These are phyloP conservation scores for Adela reaumurella DNA, from an alignment of 2,888 invertebrate species.

Conservation along the genomic window DNA sequence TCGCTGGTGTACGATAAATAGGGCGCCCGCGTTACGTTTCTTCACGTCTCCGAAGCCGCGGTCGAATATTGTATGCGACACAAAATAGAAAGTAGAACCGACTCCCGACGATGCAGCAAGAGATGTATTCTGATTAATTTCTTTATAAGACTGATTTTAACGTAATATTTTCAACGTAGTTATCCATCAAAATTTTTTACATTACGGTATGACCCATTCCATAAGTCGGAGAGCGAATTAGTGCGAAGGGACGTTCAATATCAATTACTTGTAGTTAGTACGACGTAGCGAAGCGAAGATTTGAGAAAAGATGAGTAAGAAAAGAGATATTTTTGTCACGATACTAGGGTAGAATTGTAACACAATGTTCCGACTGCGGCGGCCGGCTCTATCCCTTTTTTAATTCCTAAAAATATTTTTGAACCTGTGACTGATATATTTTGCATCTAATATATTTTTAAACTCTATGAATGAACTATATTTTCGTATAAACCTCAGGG, in stretches of 20 bases:
- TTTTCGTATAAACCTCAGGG: constrained; percentile 10
- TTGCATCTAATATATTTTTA: constrained; percentile 17
- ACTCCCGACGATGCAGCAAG: background rate
- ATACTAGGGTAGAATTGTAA: constrained; percentile 27
- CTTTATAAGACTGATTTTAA: constrained; percentile 44
- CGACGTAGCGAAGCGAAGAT: constrained; percentile 17
- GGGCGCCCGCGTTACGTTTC: too few species aligned
- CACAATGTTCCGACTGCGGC: constrained; percentile 39
- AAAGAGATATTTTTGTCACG: constrained; percentile 54
- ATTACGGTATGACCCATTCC: too few species aligned
- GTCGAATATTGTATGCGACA: background rate
- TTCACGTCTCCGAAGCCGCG: background rate
- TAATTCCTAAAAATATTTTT: too few species aligned
- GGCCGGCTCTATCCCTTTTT: too few species aligned
- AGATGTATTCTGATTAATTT: background rate
- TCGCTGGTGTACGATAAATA: too few species aligned
- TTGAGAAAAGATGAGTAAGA: constrained; percentile 30
- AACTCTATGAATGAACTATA: constrained; percentile 8
- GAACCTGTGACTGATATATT: constrained; percentile 5
- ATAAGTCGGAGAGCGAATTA: too few species aligned
- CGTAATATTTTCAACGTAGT: background rate
- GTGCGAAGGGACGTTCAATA: too few species aligned
- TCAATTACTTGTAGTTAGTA: constrained; percentile 32
- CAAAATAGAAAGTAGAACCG: too few species aligned
- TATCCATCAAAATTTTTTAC: background rate